These are phyloP conservation scores for Halocynthia roretzi DNA, from an alignment of 23 tunicate genomes.

Conservation along the genomic window DNA sequence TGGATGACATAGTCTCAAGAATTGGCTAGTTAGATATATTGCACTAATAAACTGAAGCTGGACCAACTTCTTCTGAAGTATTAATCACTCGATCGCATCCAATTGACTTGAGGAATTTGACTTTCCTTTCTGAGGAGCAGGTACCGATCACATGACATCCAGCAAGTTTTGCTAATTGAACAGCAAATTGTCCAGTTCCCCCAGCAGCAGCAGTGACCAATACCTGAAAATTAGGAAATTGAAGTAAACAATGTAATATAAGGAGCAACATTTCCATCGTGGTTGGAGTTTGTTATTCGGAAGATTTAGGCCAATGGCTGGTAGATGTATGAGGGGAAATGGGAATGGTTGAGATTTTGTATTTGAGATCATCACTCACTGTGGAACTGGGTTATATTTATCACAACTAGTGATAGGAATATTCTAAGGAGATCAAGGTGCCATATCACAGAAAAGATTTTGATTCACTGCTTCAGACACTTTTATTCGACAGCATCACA, in stretches of 20 bases:
- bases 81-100: slow-evolving; percentile 90
- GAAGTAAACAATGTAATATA: neutral
- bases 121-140: slow-evolving; percentile 76
- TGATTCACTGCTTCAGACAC: too few species aligned
- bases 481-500: too few species aligned
- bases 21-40: neutral
- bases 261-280: neutral
- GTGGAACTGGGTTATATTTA: too few species aligned
- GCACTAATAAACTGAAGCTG: neutral
- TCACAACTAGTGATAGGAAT: too few species aligned
- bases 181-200: slow-evolving; percentile 99
- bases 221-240: slow-evolving; percentile 27
- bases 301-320: neutral
- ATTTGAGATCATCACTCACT: too few species aligned
- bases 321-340: neutral
- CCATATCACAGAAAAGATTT: too few species aligned
- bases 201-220: slow-evolving; percentile 98
- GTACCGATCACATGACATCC: slow-evolving; percentile 98
- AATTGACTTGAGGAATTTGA: slow-evolving; percentile 78
- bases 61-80: slow-evolving; percentile 45
- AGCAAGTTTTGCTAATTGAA: slow-evolving; percentile 89
- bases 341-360: too few species aligned
- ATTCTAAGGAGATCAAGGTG: too few species aligned
- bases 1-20: neutral
- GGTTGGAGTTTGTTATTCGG: too few species aligned